Evolutionary conservation across 1,140 invertebrate genomes (phyloP).

Genomic region (Zaprionus davidi): DNA sequence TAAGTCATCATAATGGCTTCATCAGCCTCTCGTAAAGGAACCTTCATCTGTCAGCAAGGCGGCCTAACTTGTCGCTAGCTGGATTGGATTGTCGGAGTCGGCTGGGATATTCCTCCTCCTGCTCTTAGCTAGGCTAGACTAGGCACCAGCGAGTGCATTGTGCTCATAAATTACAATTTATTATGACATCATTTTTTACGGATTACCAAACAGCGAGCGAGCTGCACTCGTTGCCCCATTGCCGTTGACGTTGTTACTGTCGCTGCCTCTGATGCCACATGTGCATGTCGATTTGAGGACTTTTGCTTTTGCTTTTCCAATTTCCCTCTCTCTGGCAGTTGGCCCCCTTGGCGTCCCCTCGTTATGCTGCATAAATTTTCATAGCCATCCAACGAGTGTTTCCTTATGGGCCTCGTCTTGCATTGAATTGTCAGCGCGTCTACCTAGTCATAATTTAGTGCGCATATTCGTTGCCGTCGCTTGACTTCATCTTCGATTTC

Average conservation of each 20-base stretch:
- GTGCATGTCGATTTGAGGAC: constrained; percentile 54
- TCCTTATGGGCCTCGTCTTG: constrained; percentile 52
- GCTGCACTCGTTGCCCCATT: constrained; percentile 31
- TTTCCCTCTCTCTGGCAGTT: background rate
- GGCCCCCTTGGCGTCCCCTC: background rate
- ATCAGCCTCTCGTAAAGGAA: constrained; percentile 44
- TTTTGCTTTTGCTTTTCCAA: constrained; percentile 45
- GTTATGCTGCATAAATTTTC: constrained; percentile 71
- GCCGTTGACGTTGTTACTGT: constrained; percentile 2
- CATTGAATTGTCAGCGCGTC: constrained; percentile 78
- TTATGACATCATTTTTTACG: constrained; percentile 76
- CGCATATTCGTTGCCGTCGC: constrained; percentile 28
- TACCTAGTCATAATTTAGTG: constrained; percentile 75
- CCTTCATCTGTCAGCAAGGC: constrained; percentile 51
- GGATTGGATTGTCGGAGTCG: constrained; percentile 13
- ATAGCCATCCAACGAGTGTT: constrained; percentile 42
- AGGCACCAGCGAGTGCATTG: constrained; percentile 25
- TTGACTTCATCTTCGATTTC: constrained; percentile 39
- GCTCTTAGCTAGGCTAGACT: background rate
- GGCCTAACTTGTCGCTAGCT: constrained; percentile 48
- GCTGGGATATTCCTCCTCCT: background rate
- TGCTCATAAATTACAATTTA: constrained; percentile 77
- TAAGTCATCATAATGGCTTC: constrained; percentile 58
- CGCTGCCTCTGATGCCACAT: constrained; percentile 16
- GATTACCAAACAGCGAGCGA: constrained; percentile 60